These are phyloP conservation scores for Bubalus kerabau DNA, from an alignment of 2,113 vertebrate genomes.

Conservation along the genomic window DNA sequence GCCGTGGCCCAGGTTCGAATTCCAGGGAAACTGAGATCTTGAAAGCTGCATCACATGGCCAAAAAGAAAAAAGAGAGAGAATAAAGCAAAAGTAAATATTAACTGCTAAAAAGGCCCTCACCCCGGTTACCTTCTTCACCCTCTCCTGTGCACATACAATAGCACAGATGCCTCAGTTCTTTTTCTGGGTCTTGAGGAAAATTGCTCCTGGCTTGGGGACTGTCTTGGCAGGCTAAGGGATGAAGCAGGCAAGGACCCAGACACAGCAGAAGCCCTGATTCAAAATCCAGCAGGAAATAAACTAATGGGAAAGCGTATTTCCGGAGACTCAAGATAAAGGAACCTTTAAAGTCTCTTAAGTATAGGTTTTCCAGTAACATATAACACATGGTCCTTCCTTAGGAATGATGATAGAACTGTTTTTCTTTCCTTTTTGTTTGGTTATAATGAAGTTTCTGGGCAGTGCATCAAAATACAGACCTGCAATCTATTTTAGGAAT, in stretches of 20 bases:
- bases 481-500: not conserved
- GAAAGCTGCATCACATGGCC: not conserved
- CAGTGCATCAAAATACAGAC: not conserved
- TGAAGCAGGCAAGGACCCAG: not conserved
- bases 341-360: not conserved
- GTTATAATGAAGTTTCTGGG: constrained; percentile 26
- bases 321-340: constrained; percentile 42
- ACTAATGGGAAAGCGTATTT: not conserved
- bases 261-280: not conserved
- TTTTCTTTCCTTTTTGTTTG: not conserved
- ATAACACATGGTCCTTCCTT: constrained; percentile 23
- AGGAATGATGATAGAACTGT: not conserved
- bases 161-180: not conserved
- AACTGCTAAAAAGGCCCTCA: not conserved
- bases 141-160: fast-evolving
- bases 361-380: constrained; percentile 20
- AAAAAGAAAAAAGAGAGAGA: not conserved
- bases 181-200: not conserved
- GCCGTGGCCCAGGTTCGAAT: not conserved
- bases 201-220: not conserved
- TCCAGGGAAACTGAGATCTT: not conserved
- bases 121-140: not conserved
- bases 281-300: constrained; percentile 26
- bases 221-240: not conserved
- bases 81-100: not conserved